A percentile compares a stretch with the other conserved stretches of the same genome.
Evolutionary conservation across 2,113 vertebrate genomes (phyloP).

Genomic region (Mandrillus leucophaeus): DNA sequence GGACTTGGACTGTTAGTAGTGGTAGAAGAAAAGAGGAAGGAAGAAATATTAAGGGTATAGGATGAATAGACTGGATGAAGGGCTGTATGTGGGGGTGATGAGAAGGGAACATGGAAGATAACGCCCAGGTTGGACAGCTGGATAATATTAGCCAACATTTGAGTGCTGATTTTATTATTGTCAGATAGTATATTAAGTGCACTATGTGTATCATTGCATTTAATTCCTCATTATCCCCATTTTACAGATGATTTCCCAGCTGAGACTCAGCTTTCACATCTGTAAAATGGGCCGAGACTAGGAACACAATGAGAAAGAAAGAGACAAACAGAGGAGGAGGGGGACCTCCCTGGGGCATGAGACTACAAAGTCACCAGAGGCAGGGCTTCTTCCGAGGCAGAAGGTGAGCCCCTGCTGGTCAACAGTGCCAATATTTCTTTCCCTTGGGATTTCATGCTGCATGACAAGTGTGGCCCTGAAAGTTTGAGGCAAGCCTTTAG

Average conservation of each 20-base stretch:
- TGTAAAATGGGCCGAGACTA: background rate
- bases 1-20: background rate
- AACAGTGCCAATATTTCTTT: background rate
- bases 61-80: background rate
- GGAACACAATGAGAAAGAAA: background rate
- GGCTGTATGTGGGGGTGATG: rapidly evolving
- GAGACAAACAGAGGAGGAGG: no score
- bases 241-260: background rate
- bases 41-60: background rate
- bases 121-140: background rate
- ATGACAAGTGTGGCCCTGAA: background rate
- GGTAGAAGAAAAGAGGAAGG: background rate
- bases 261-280: background rate
- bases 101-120: background rate
- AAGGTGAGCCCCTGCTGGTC: background rate
- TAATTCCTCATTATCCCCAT: background rate
- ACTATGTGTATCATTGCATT: no score
- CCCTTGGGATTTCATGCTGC: background rate
- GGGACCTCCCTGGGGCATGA: background rate
- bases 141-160: background rate
- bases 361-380: background rate
- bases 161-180: background rate
- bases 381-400: background rate
- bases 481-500: background rate
- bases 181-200: no score